A percentile compares a stretch with the other conserved stretches of the same genome.
These are phyloP conservation scores for Dermolepida albohirtum DNA, from an alignment of 2,888 invertebrate genomes.

Conservation along the genomic window DNA sequence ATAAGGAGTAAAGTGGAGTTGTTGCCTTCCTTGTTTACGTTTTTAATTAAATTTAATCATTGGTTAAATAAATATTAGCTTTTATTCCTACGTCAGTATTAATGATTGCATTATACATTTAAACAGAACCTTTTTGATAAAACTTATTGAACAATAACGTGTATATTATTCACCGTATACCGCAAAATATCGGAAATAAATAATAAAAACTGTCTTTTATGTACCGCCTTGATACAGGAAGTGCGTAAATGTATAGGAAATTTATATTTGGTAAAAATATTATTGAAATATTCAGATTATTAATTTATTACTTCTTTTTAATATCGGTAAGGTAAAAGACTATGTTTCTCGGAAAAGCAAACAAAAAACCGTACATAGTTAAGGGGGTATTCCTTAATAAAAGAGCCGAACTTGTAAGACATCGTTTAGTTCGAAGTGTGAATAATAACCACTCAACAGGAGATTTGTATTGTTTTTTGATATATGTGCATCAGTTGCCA, in stretches of 20 bases:
- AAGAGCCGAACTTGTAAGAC: slow-evolving; percentile 4
- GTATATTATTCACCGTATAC: background rate
- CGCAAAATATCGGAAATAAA: slow-evolving; percentile 1
- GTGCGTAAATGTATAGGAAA: slow-evolving; percentile 6
- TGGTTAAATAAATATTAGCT: no score
- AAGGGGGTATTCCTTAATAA: slow-evolving; percentile 6
- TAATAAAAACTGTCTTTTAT: background rate
- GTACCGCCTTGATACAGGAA: background rate
- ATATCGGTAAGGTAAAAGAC: background rate
- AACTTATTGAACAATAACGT: no score
- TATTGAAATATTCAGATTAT: background rate
- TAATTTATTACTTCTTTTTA: background rate
- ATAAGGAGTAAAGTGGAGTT: no score
- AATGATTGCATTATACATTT: no score
- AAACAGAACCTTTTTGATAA: no score
- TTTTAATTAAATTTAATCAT: no score
- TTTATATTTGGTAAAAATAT: background rate
- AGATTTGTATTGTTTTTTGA: slow-evolving; percentile 27
- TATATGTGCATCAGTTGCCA: slow-evolving; percentile 14
- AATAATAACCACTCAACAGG: slow-evolving; percentile 10
- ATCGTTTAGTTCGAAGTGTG: slow-evolving; percentile 14
- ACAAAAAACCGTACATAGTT: slow-evolving; percentile 3
- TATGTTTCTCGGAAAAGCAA: background rate
- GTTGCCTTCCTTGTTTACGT: no score
- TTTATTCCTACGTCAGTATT: no score